Evolutionary conservation across 2,113 vertebrate species (phyloP).

Genomic region (Halichoerus grypus): DNA sequence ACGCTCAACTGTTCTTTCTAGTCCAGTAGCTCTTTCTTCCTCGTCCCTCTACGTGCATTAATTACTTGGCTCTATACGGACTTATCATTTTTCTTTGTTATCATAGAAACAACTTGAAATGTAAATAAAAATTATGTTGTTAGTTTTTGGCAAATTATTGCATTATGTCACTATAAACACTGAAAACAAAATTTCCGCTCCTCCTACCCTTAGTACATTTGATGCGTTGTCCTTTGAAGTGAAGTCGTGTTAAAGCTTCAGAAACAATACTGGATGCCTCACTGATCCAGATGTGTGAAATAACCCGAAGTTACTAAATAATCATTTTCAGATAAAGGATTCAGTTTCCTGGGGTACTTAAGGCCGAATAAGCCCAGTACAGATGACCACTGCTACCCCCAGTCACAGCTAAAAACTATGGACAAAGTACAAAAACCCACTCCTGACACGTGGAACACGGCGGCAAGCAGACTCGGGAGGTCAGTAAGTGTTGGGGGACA

Average conservation of each 20-base stretch:
- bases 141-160: background rate
- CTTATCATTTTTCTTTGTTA: background rate
- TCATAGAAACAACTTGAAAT: background rate
- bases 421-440: background rate
- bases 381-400: background rate
- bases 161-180: background rate
- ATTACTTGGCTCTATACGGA: background rate
- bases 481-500: accelerated
- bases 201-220: too few relatives aligned
- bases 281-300: background rate
- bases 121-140: background rate
- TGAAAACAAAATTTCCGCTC: background rate
- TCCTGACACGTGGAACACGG: too few relatives aligned
- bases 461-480: background rate
- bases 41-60: too few relatives aligned
- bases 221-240: background rate
- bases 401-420: background rate
- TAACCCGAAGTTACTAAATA: background rate
- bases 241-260: background rate
- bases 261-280: background rate
- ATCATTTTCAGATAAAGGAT: background rate
- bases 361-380: background rate
- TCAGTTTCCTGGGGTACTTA: background rate
- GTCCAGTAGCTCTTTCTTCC: too few relatives aligned
- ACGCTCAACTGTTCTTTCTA: background rate